Base-by-base conservation (phyloP, 2,797 vertebrate species). In the Leptoclinus maculatus region DNA sequence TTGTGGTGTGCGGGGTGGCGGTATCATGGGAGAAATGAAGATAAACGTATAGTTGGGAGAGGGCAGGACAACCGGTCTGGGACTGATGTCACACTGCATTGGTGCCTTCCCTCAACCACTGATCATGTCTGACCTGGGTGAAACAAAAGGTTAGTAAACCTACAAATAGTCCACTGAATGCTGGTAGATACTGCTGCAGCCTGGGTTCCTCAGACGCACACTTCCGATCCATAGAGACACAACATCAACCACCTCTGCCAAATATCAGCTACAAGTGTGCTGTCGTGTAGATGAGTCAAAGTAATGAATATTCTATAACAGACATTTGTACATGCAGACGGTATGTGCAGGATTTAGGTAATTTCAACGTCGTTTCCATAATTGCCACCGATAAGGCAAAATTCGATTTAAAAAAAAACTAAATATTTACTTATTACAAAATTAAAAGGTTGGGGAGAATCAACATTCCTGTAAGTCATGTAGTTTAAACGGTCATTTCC, bases 121-220 rank as follows among this genome's bases (percentile, higher is more conserved):
- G 16, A 67, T 76, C 32, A 27, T 3, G 13, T 39, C 39, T 43
- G 71, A 74, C 47, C 45, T 23, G 23, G 39, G 19, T 71, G 29
- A 23, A 8, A 60, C 3, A 56, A 47, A 32, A 34, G 47, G 5
- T 23, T 8, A 2, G 7, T 38, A 43, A 68, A 74, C 68, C 47
- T 49, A 58, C 38, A 36, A 45, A 67, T 45, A 66, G 51, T 29
- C 29, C 25, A 49, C 69, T 36, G 6, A 41, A 58, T 45, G 63
- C 49, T 71, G 47, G 21, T 69, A 21, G 38, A 43, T 34, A n/a
- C 70, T 54, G 65, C 76, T 25, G 63, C 41, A 19, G 60, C 23
- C 60, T 49, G 80, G 65, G 73, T 84, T 83, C 21, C 74, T 76
- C 76, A 63, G 62, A 79, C n/a, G 17, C 70, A 85, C 11, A 63